phyloP scores from a whole-genome alignment of 2,113 vertebrate species.

The Nothocercus julius region DNA sequence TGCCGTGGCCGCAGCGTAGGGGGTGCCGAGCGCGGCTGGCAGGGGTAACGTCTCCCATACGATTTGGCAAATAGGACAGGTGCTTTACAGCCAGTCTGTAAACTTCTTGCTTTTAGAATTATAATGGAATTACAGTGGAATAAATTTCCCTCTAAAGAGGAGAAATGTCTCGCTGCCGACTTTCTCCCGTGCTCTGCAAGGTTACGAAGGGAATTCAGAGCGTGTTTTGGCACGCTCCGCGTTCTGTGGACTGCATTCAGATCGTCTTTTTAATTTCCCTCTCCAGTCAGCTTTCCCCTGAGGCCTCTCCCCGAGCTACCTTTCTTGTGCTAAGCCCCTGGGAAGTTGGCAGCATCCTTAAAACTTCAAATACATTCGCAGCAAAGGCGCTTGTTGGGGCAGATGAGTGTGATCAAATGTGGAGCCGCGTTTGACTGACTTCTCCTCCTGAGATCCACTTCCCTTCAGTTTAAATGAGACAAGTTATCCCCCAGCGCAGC shows the following conservation, averaged over 20 bases:
- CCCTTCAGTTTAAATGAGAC: neutral
- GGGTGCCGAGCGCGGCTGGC: neutral
- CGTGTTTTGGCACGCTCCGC: neutral
- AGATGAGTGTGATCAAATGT: neutral
- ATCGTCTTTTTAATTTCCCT: constrained; percentile 26
- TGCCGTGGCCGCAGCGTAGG: neutral
- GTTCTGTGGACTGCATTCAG: constrained; percentile 2
- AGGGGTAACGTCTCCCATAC: neutral
- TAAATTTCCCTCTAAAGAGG: constrained; percentile 40
- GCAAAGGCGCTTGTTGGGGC: constrained; percentile 2
- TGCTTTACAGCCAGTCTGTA: constrained; percentile 27
- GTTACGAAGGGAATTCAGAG: constrained; percentile 39
- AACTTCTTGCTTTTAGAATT: constrained; percentile 52
- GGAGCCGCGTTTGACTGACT: neutral
- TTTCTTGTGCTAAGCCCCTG: constrained; percentile 18
- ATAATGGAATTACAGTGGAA: constrained; percentile 35
- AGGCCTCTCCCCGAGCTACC: constrained; percentile 10
- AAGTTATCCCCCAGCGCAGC: neutral
- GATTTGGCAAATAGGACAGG: constrained; percentile 13
- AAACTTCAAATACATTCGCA: constrained; percentile 22
- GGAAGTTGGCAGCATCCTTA: constrained; percentile 25
- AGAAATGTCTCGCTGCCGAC: constrained; percentile 29
- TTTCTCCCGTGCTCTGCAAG: constrained; percentile 41
- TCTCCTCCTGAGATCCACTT: neutral
- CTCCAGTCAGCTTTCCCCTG: constrained; percentile 3